Percentiles rank a stretch among this genome's conserved stretches.
Evolutionary conservation across 2,888 invertebrate species (phyloP).

Genomic region (Archips xylosteana): DNA sequence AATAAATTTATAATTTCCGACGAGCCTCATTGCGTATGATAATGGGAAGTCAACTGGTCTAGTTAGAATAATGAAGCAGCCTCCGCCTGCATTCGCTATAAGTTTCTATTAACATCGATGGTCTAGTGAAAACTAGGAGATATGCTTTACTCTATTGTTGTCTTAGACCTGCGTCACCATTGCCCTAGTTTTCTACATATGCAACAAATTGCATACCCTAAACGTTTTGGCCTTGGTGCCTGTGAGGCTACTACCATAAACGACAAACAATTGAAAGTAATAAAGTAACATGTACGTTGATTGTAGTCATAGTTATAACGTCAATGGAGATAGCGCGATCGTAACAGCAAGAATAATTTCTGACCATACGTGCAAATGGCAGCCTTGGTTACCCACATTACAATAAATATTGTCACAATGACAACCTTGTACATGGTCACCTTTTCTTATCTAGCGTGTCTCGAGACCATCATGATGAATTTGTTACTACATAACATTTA

Average conservation of each 20-base stretch:
- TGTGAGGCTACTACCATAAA: slow-evolving; percentile 62
- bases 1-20: slow-evolving; percentile 71
- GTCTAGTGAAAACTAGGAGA: slow-evolving; percentile 10
- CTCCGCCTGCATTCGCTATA: slow-evolving; percentile 41
- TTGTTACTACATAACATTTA: neutral
- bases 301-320: slow-evolving; percentile 29
- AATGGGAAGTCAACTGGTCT: slow-evolving; percentile 69
- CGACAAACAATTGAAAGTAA: slow-evolving; percentile 76
- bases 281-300: slow-evolving; percentile 62
- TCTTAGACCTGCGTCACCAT: slow-evolving; percentile 44
- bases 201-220: slow-evolving; percentile 66
- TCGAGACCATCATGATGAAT: slow-evolving; percentile 5
- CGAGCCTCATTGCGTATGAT: slow-evolving; percentile 72
- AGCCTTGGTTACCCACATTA: slow-evolving; percentile 27
- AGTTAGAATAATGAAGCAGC: slow-evolving; percentile 59
- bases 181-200: slow-evolving; percentile 60
- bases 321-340: slow-evolving; percentile 36
- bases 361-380: slow-evolving; percentile 35
- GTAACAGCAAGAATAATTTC: slow-evolving; percentile 34
- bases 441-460: slow-evolving; percentile 4
- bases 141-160: neutral
- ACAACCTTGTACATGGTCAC: slow-evolving; percentile 24
- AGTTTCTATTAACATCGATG: slow-evolving; percentile 8
- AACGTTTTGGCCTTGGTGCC: slow-evolving; percentile 69
- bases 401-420: slow-evolving; percentile 20